Percentiles rank a stretch among this genome's conserved stretches.
Evolutionary conservation across 2,113 vertebrate species (phyloP).

Genomic region (Indri indri): DNA sequence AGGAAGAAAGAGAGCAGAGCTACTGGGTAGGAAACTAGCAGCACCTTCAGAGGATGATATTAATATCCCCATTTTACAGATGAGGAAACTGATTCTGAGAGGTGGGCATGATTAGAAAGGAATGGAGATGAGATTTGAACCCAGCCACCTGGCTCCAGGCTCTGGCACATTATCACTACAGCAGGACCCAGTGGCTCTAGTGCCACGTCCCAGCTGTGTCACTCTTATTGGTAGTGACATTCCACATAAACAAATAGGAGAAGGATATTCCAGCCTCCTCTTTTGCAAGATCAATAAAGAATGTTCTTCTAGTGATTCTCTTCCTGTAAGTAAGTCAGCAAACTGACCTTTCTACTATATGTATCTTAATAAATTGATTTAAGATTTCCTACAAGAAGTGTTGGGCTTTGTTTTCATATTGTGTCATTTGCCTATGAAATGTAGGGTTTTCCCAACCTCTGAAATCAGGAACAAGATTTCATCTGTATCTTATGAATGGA

Average conservation of each 20-base stretch:
- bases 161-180: background rate
- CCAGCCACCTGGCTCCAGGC: background rate
- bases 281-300: background rate
- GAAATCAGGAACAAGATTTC: background rate
- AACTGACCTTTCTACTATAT: background rate
- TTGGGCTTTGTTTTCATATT: background rate
- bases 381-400: background rate
- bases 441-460: background rate
- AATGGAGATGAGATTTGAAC: background rate
- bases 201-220: rapidly evolving
- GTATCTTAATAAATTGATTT: background rate
- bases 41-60: background rate
- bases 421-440: constrained; percentile 44
- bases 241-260: background rate
- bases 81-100: background rate
- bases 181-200: background rate
- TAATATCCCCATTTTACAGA: background rate
- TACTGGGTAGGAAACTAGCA: background rate
- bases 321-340: background rate
- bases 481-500: background rate
- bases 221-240: background rate
- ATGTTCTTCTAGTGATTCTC: background rate
- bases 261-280: background rate
- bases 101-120: background rate
- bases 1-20: background rate